Evolutionary conservation across 2,797 vertebrate genomes (phyloP), one percentile per base, ranked within the genome.

Genomic region (Diceros bicornis): DNA sequence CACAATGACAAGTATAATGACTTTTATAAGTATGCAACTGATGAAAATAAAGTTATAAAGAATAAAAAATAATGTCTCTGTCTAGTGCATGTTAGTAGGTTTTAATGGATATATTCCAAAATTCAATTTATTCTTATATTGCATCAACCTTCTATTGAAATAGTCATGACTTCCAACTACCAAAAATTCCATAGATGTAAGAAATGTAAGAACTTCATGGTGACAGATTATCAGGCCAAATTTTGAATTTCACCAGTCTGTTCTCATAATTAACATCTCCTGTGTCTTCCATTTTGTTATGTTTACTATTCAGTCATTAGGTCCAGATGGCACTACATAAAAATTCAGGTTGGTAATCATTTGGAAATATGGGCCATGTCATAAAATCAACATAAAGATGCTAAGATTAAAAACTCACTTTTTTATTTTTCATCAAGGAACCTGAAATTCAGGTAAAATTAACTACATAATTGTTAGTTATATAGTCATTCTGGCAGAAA

Each of bases 271-370:
- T 61, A 88, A 79, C 4, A n/a, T 57, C 7, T 71, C 8, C 6
- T 85, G 25, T 71, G 7, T 41, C 68, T 69, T 95, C 27, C 32
- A 50, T 57, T 59, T 81, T 94, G 4, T 87, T 75, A 27, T 82
- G 7, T 57, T 82, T 96, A 47, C 16, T 83, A 61, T 62, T 7
- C 3, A 82, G 16, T 85, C 66, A 75, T 72, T 96, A 86, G 41
- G 1, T 94, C 32, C 50, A 96, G 66, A 83, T 94, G 89, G 18
- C 21, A 72, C 25, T 18, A 74, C 27, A 85, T 95, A 79, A 97
- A 96, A 91, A 41, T 78, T 90, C n/a, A 88, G 16, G 7, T 92
- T 71, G 50, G 34, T 75, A 86, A 78, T 68, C 69, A 89, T 62
- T 62, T 92, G 32, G 25, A 97, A 97, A 93, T 83, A 92, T 55